Evolutionary conservation across 2,113 vertebrate species (phyloP).

Genomic region (Sturnus vulgaris): DNA sequence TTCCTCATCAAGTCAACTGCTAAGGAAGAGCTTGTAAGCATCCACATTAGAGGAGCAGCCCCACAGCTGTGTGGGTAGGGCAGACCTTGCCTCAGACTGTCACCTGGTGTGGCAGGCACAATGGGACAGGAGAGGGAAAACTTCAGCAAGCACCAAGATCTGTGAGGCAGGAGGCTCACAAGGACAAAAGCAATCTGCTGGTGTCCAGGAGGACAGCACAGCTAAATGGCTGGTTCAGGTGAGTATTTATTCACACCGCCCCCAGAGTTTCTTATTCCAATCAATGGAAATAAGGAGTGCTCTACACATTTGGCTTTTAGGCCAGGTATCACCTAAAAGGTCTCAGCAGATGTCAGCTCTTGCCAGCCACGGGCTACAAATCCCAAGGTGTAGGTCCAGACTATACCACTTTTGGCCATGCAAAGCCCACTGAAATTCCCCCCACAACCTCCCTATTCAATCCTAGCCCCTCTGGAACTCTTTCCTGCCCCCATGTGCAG

Average conservation of each 20-base stretch:
- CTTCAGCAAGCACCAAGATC: background rate
- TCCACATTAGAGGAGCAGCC: background rate
- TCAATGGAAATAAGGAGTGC: background rate
- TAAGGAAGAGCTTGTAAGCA: background rate
- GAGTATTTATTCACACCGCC: background rate
- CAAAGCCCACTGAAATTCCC: background rate
- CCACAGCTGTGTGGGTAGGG: background rate
- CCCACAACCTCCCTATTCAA: background rate
- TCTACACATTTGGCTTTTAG: background rate
- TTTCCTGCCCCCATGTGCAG: background rate
- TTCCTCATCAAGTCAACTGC: background rate
- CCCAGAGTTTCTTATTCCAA: background rate
- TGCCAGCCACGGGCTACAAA: background rate
- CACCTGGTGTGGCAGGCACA: background rate
- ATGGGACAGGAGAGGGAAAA: background rate
- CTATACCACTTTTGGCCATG: rapidly evolving
- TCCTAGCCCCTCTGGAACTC: background rate
- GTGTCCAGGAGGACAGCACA: rapidly evolving
- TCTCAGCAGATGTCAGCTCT: background rate
- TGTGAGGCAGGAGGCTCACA: rapidly evolving
- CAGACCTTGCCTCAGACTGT: background rate
- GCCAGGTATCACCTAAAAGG: background rate
- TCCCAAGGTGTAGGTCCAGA: background rate
- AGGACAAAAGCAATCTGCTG: background rate
- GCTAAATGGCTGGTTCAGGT: background rate